A percentile compares a stretch with the other conserved stretches of the same genome.
Conservation (phyloP, 1,140 invertebrate species). For the Neodiprion virginianus region DNA sequence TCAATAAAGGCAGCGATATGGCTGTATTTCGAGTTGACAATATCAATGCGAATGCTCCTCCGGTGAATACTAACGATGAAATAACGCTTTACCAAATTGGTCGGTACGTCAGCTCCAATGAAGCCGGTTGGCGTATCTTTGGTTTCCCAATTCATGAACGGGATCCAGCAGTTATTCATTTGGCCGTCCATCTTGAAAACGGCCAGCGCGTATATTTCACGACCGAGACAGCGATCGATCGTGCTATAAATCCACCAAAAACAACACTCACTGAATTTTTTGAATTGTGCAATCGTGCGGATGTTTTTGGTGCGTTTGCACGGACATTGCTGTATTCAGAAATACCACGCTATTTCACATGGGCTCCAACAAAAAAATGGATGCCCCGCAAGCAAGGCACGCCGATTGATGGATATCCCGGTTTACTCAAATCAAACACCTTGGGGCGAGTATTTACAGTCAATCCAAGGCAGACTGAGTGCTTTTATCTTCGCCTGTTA, state of each 20-base stretch:
- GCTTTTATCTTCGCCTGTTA: constrained; percentile 53
- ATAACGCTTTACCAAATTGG: constrained; percentile 44
- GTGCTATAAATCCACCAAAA: constrained; percentile 35
- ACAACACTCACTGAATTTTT: constrained; percentile 58
- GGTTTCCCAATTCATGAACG: constrained; percentile 54
- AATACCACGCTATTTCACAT: constrained; percentile 39
- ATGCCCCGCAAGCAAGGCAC: constrained; percentile 31
- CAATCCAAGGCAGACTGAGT: constrained; percentile 46
- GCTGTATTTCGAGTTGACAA: constrained; percentile 37
- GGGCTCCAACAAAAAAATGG: constrained; percentile 36
- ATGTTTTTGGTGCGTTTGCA: constrained; percentile 32
- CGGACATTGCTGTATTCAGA: constrained; percentile 37
- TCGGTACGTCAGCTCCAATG: constrained; percentile 45
- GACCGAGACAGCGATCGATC: constrained; percentile 35
- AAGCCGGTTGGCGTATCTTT: constrained; percentile 55
- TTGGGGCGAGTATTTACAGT: constrained; percentile 45
- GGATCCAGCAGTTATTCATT: constrained; percentile 41
- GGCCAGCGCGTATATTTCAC: constrained; percentile 54
- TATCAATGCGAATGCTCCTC: constrained; percentile 10
- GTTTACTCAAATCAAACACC: constrained; percentile 42
- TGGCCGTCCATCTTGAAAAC: constrained; percentile 54
- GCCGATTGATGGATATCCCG: constrained; percentile 33
- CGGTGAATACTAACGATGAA: constrained; percentile 46
- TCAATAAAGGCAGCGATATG: constrained; percentile 56
- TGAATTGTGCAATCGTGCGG: constrained; percentile 37